A percentile compares a stretch with the other conserved stretches of the same genome.
phyloP scores from a whole-genome alignment of 2,113 vertebrate genomes.

The Oreochromis tanganicae region DNA sequence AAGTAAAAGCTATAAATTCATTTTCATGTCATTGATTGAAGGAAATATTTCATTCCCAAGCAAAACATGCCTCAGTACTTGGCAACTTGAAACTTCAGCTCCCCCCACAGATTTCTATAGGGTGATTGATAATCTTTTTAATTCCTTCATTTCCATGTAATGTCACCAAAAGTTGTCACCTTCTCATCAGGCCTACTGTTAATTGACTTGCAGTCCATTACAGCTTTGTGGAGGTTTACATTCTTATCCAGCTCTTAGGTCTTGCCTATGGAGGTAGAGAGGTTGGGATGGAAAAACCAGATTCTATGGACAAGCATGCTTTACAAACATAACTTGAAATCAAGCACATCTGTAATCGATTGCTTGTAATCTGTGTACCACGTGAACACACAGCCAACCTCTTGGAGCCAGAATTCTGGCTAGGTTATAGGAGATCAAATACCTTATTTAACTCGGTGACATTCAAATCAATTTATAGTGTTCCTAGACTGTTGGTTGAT shows the following conservation, averaged over 20 bases:
- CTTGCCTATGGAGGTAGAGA: not conserved
- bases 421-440: not conserved
- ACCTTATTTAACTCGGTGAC: not conserved
- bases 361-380: not conserved
- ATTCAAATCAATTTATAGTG: not conserved
- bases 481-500: not conserved
- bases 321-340: not conserved
- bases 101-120: not conserved
- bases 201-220: not conserved
- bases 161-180: not conserved
- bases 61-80: not conserved
- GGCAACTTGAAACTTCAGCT: not conserved
- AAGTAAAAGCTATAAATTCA: not conserved
- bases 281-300: accelerated
- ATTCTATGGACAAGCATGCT: not conserved
- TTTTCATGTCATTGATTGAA: not conserved
- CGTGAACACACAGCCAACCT: not conserved
- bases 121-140: not conserved
- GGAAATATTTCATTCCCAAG: not conserved
- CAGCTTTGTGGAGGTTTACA: not conserved
- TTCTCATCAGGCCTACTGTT: not conserved
- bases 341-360: not conserved
- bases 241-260: not conserved
- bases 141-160: not conserved
- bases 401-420: not conserved